Percentiles rank a stretch among this genome's conserved stretches.
Conservation (phyloP, 1,140 invertebrate species). For the Pseudomyrmex dendroicus region DNA sequence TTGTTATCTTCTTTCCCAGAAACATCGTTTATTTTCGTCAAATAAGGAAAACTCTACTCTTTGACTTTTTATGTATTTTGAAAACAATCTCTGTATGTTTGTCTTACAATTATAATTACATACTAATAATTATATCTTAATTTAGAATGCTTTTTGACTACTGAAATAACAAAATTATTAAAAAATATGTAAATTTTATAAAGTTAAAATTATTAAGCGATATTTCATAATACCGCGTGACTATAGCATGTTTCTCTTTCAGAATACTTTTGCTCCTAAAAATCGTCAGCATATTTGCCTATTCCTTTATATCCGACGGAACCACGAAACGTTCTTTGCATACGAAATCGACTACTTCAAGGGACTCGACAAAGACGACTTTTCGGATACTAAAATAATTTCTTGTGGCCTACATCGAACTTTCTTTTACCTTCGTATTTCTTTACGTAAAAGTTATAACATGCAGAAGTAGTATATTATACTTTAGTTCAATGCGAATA, state of each 20-base stretch:
- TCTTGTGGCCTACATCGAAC: constrained; percentile 14
- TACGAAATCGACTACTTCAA: constrained; percentile 63
- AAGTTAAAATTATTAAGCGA: not conserved
- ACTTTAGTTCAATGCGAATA: too few relatives aligned
- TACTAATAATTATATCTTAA: not conserved
- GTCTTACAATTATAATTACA: constrained; percentile 1
- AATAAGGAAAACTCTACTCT: not conserved
- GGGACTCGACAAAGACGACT: constrained; percentile 25
- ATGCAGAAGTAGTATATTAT: not conserved
- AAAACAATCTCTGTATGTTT: not conserved
- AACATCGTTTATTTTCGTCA: not conserved
- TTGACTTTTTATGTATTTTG: constrained; percentile 1
- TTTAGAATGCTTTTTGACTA: constrained; percentile 2
- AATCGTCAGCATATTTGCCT: constrained; percentile 29
- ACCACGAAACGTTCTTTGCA: constrained; percentile 65
- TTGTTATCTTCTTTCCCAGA: constrained; percentile 4
- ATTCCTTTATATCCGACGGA: constrained; percentile 53
- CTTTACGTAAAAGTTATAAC: not conserved
- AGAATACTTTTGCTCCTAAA: constrained; percentile 28
- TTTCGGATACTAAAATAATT: constrained; percentile 43
- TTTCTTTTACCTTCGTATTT: constrained; percentile 16
- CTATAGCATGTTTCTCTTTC: not conserved
- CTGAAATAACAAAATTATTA: not conserved
- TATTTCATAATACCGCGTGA: constrained; percentile 36
- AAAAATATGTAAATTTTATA: constrained; percentile 7